Conservation (phyloP, 1,140 invertebrate genomes). For the Drosophila miranda region DNA sequence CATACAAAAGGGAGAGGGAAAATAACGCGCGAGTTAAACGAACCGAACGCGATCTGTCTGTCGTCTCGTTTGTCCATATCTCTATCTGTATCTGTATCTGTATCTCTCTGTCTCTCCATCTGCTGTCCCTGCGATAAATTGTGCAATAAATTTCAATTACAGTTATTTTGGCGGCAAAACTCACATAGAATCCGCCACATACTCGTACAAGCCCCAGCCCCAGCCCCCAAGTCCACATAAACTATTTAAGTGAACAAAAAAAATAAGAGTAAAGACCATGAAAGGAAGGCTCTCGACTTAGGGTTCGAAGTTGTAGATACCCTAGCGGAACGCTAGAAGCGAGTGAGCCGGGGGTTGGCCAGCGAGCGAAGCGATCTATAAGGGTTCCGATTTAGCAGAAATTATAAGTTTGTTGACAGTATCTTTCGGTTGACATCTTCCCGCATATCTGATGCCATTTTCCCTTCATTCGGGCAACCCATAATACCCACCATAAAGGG, state of each 20-base stretch:
- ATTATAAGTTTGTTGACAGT: too few relatives aligned
- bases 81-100: not conserved
- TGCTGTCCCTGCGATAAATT: conserved; percentile 65
- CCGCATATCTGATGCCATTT: too few relatives aligned
- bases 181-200: conserved; percentile 47
- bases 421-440: too few relatives aligned
- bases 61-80: not conserved
- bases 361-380: too few relatives aligned
- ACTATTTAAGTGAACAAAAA: conserved; percentile 59
- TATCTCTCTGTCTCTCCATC: conserved; percentile 26
- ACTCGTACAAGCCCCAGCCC: conserved; percentile 15
- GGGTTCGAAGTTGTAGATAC: too few relatives aligned
- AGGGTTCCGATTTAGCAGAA: too few relatives aligned
- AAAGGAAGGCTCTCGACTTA: not conserved
- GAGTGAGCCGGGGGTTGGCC: too few relatives aligned
- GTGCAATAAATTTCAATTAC: conserved; percentile 81
- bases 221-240: conserved; percentile 50
- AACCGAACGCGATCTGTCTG: conserved; percentile 32
- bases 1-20: conserved; percentile 26
- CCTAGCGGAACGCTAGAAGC: too few relatives aligned
- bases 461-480: too few relatives aligned
- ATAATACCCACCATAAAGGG: not conserved
- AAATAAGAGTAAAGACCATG: conserved; percentile 9
- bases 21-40: conserved; percentile 46
- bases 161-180: conserved; percentile 67